These are phyloP conservation scores for Gastrophryne carolinensis DNA, from an alignment of 2,797 vertebrate species.

Conservation along the genomic window DNA sequence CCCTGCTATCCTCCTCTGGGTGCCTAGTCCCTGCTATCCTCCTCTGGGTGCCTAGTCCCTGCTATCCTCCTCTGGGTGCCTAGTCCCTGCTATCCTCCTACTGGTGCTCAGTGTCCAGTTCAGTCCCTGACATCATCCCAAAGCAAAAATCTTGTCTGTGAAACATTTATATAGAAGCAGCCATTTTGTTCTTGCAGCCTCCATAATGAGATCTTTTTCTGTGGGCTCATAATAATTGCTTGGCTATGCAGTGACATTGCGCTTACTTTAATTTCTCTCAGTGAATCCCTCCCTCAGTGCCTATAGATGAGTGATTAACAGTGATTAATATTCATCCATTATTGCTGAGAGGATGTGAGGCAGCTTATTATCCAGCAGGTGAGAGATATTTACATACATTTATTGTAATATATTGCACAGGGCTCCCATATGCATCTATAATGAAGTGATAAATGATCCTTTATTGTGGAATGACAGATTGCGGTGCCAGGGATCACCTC, in stretches of 20 bases:
- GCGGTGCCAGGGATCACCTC: slow-evolving; percentile 11
- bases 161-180: no score
- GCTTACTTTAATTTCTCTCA: not conserved
- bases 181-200: not conserved
- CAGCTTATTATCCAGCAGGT: slow-evolving; percentile 21
- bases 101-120: no score
- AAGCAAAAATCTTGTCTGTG: no score
- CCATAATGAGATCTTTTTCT: not conserved
- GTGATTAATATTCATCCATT: slow-evolving; percentile 28
- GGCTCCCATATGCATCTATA: slow-evolving; percentile 1
- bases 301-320: slow-evolving; percentile 18
- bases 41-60: no score
- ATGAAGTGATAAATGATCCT: slow-evolving; percentile 18
- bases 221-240: not conserved
- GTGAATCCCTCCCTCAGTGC: not conserved
- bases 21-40: no score
- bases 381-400: slow-evolving; percentile 34
- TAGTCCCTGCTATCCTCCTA: no score
- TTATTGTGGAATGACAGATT: not conserved
- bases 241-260: not conserved
- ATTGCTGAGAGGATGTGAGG: slow-evolving; percentile 20
- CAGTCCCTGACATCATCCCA: no score
- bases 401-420: slow-evolving; percentile 11
- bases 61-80: no score
- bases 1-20: no score